These are phyloP conservation scores for Adoxophyes honmai DNA, from an alignment of 1,140 invertebrate genomes.

Conservation along the genomic window DNA sequence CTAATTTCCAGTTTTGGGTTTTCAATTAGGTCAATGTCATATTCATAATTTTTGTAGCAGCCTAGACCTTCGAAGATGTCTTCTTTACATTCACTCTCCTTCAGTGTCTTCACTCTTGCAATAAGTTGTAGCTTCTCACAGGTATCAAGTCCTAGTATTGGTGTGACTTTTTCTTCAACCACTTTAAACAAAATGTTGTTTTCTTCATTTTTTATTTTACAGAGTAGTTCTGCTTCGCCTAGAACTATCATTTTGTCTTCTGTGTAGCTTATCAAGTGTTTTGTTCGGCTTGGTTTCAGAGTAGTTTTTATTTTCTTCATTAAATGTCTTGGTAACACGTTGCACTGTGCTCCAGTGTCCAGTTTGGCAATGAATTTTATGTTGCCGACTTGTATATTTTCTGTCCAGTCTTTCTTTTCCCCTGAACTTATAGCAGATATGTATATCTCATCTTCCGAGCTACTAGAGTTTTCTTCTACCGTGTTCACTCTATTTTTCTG, in stretches of 20 bases:
- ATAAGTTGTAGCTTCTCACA: constrained; percentile 20
- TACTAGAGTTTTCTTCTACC: too few species aligned
- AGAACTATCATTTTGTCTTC: constrained; percentile 22
- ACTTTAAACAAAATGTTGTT: constrained; percentile 19
- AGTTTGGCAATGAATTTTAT: constrained; percentile 13
- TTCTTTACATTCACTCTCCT: constrained; percentile 16
- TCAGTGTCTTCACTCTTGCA: constrained; percentile 16
- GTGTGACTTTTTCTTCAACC: constrained; percentile 23
- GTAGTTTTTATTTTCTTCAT: constrained; percentile 18
- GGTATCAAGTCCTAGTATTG: constrained; percentile 21
- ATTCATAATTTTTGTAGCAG: constrained; percentile 21
- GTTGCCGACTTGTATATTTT: constrained; percentile 18
- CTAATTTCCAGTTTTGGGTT: constrained; percentile 20
- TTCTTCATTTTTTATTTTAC: constrained; percentile 21
- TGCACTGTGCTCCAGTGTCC: constrained; percentile 21
- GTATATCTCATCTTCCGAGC: constrained; percentile 20
- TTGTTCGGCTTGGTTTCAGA: constrained; percentile 21
- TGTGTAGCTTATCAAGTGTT: constrained; percentile 21
- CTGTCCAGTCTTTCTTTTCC: constrained; percentile 19
- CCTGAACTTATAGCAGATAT: constrained; percentile 21
- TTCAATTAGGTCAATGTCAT: constrained; percentile 23
- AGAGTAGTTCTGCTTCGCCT: constrained; percentile 13
- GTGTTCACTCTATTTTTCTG: constrained; percentile 19
- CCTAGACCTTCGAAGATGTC: constrained; percentile 25
- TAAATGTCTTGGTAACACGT: constrained; percentile 19